Evolutionary conservation across 2,797 vertebrate genomes (phyloP), one percentile per base, ranked within the genome.

Genomic region (Parotocinclus haroldoi): DNA sequence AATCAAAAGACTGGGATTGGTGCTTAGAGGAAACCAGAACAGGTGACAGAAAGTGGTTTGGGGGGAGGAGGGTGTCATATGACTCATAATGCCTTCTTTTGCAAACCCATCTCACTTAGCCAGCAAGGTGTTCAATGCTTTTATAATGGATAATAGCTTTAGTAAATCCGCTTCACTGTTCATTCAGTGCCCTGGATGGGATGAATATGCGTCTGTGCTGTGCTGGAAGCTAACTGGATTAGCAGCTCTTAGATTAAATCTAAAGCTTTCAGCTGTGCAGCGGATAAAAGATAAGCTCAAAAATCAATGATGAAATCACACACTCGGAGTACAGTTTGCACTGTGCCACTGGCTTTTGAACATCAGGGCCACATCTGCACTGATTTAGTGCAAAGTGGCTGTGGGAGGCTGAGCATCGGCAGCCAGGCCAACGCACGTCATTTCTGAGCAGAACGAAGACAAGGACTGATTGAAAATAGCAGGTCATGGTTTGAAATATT

Each of bases 211-310:
- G 42, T 54, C 16, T 46, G 13, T 13, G 61, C 16, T 46, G 13
- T 13, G 61, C 69, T 27, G 27, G 27, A 27, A 76, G 57, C 44
- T 73, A 76, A 72, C 68, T 69, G 62, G 42, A 77, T 74, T 70
- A 40, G 61, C 16, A 6, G 59, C 62, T 46, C 37, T 18, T 46
- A 66, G 59, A 76, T 74, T 74, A 10, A 60, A 72, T 73, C 60
- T 62, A 51, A 66, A 63, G 72, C 70, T 73, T 66, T 67, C 64
- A 63, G 63, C 46, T 45, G 59, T 46, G 66, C 39, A 8, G 14
- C 27, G 49, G 60, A 62, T 70, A 69, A 50, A 72, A 77, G 59
- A 68, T 61, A 68, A 18, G 11, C 36, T 12, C 14, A 18, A 48
- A 52, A 37, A 39, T 13, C 0, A 55, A 42, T 56, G 55, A 78